Conservation (phyloP, 1,140 invertebrate genomes). For the Tetragnatha versicolor region DNA sequence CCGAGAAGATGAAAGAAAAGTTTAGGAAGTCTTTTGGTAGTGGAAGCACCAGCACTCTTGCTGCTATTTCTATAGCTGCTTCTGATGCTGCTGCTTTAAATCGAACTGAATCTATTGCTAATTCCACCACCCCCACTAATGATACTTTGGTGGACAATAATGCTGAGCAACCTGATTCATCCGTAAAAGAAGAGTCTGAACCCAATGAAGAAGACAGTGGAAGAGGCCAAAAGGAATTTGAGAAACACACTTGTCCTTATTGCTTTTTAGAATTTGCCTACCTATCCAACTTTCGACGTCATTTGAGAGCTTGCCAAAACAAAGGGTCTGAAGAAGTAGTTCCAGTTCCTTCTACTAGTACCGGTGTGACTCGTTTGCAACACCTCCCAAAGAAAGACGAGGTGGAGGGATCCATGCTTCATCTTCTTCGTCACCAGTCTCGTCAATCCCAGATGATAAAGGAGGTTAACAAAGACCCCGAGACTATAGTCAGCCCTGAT, state of each 20-base stretch:
- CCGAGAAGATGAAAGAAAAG: not conserved
- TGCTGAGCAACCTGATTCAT: not conserved
- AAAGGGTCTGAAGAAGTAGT: not conserved
- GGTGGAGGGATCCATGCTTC: slow-evolving; percentile 35
- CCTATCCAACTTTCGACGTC: slow-evolving; percentile 13
- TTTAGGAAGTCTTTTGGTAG: not conserved
- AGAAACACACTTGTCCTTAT: slow-evolving; percentile 11
- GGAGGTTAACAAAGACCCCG: not conserved
- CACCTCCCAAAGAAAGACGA: slow-evolving; percentile 47
- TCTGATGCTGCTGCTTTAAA: not conserved
- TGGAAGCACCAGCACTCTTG: too few relatives aligned
- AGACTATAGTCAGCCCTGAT: not conserved
- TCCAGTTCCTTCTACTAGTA: not conserved
- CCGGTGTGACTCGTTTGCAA: not conserved
- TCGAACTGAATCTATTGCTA: too few relatives aligned
- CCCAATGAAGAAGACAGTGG: too few relatives aligned
- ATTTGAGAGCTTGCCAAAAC: slow-evolving; percentile 11
- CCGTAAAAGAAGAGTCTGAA: not conserved
- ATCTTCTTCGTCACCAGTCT: slow-evolving; percentile 33
- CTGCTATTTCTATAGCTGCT: not conserved
- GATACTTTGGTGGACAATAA: not conserved
- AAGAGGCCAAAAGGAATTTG: not conserved
- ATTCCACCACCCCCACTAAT: not conserved
- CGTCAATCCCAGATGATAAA: slow-evolving; percentile 33
- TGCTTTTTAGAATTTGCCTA: slow-evolving; percentile 32